Evolutionary conservation across 2,888 invertebrate species (phyloP), one percentile per base, ranked within the genome.

Genomic region (Polymixis lichenea): DNA sequence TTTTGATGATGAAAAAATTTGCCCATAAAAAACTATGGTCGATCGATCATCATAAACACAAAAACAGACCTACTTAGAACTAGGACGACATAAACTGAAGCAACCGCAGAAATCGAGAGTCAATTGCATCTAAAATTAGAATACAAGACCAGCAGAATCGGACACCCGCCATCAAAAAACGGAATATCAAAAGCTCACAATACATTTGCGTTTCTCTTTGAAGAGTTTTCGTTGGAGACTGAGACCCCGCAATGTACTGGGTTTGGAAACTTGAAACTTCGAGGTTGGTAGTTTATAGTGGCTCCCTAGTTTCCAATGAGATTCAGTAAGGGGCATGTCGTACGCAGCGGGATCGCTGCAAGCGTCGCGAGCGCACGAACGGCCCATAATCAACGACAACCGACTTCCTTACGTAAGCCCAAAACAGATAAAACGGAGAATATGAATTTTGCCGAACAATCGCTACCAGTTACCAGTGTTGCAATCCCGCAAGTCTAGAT

Each of bases 301-400:
- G 65, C 75, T 79, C 72, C 70, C 56, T 80, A 82, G 80, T 79
- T 79, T 83, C 78, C 78, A 87, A 82, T 86, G 87, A 86, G 86
- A 84, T 87, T 77, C 86, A 84, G 81, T 83, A 80, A 83, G 86
- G 85, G 87, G 87, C 90, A 86, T 86, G 90, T 88, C 85, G 87
- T 89, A 89, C 88, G 88, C 90, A 90, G 88, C 88, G 84, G 87
- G 88, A 79, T 77, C 86, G 87, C 91, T 89, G 81, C 82, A 75
- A 88, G 88, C 89, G 79, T 69, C 87, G 85, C 82, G 73, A 80
- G 85, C 87, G 89, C 91, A 90, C 90, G 91, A 92, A 89, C 88
- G 88, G 89, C 88, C 91, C 89, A 90, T 90, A 91, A 92, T 91
- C 91, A 90, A 86, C 90, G 92, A 92, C 92, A 92, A 88, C 86